Percentiles rank a stretch among this genome's conserved stretches.
phyloP scores from a whole-genome alignment of 2,888 invertebrate species.

The Lithophane ornitopus region DNA sequence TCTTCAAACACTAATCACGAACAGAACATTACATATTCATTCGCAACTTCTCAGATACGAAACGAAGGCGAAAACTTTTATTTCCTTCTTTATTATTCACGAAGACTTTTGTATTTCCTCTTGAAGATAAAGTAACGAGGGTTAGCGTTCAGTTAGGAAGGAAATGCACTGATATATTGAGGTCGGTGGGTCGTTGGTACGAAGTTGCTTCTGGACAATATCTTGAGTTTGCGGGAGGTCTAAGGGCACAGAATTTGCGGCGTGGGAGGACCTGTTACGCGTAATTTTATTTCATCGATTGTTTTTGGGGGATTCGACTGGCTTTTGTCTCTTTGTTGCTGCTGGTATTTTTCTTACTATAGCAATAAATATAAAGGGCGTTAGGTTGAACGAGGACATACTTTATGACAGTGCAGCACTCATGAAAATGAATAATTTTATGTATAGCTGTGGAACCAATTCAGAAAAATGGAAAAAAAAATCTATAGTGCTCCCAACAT shows the following conservation, averaged over 20 bases:
- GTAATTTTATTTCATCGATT: constrained; percentile 38
- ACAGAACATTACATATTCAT: constrained; percentile 51
- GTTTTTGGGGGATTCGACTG: not conserved
- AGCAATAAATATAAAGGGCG: not conserved
- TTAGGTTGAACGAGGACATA: not conserved
- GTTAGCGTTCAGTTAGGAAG: constrained; percentile 55
- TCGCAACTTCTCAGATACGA: constrained; percentile 32
- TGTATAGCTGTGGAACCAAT: not conserved
- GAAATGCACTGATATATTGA: constrained; percentile 72
- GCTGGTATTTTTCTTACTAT: not conserved
- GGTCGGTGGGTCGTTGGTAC: constrained; percentile 56
- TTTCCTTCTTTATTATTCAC: constrained; percentile 66
- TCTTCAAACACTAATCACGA: constrained; percentile 46
- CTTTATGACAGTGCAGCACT: not conserved
- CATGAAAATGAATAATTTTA: too few relatives aligned
- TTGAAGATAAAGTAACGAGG: constrained; percentile 65
- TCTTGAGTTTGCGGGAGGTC: constrained; percentile 8
- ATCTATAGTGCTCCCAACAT: not conserved
- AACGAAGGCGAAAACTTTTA: constrained; percentile 47
- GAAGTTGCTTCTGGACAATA: constrained; percentile 42
- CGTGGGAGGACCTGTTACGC: constrained; percentile 29
- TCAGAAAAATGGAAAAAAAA: not conserved
- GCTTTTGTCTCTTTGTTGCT: not conserved
- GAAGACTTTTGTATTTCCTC: constrained; percentile 62
- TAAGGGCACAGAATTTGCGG: constrained; percentile 36